Evolutionary conservation across 2,797 vertebrate species (phyloP).

Genomic region (Crax fasciolata): DNA sequence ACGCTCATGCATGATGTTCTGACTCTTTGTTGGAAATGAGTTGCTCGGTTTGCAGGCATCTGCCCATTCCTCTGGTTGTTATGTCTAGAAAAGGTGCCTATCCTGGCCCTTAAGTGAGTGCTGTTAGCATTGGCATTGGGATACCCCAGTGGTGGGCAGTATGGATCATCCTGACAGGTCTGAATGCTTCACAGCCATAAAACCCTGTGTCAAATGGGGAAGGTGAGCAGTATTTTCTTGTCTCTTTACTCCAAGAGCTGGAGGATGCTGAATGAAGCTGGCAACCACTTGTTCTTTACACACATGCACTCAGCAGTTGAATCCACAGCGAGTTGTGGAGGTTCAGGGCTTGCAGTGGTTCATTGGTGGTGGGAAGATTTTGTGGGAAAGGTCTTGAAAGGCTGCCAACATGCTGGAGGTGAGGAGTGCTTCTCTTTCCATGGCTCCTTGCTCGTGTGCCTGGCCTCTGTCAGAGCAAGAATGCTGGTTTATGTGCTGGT

Average conservation of each 20-base stretch:
- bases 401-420: not conserved
- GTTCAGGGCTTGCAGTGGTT: not conserved
- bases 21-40: not conserved
- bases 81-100: not conserved
- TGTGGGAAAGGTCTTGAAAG: not conserved
- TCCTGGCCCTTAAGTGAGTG: not conserved
- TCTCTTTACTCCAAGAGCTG: not conserved
- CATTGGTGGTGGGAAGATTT: not conserved
- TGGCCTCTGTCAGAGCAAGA: not conserved
- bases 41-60: not conserved
- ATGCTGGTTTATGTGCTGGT: not conserved
- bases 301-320: not conserved
- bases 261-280: not conserved
- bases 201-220: not conserved
- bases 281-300: not conserved
- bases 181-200: not conserved
- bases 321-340: too few species aligned
- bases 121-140: not conserved
- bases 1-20: not conserved
- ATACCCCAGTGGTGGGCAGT: not conserved
- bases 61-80: not conserved
- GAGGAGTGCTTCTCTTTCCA: not conserved
- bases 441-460: accelerated
- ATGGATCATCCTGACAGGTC: not conserved
- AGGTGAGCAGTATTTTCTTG: not conserved